phyloP scores from a whole-genome alignment of 2,113 vertebrate genomes.

The Eleginops maclovinus region DNA sequence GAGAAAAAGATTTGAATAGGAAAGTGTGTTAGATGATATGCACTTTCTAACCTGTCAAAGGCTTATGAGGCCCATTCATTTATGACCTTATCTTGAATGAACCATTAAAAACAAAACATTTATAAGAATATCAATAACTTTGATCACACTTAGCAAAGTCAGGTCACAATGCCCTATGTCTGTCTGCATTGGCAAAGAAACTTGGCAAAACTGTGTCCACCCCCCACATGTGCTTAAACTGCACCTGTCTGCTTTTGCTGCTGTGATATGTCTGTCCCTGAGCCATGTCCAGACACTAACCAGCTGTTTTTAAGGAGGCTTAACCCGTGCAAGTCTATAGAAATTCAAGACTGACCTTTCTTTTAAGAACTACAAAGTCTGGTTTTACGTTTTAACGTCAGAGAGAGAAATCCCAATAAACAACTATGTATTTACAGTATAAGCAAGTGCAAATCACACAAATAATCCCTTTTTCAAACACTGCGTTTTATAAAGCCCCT shows the following conservation, averaged over 20 bases:
- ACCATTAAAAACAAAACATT: background rate
- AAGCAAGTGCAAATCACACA: background rate
- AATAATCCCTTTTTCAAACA: background rate
- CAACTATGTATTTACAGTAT: background rate
- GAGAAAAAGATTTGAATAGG: no score
- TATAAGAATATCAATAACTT: background rate
- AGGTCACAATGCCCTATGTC: background rate
- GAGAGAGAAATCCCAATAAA: background rate
- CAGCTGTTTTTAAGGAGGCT: constrained; percentile 15
- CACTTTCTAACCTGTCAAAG: background rate
- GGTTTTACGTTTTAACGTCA: background rate
- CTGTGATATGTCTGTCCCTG: constrained; percentile 14
- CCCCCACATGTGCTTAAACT: constrained; percentile 19
- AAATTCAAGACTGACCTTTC: background rate
- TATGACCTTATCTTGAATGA: background rate
- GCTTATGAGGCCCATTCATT: background rate
- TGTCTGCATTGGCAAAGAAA: constrained; percentile 10
- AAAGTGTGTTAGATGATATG: background rate
- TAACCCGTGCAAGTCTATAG: background rate
- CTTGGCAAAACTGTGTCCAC: constrained; percentile 7
- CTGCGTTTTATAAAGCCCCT: no score
- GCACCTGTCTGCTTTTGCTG: constrained; percentile 43
- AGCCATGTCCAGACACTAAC: no score
- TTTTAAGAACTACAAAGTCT: background rate
- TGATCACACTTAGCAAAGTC: background rate